Conservation (phyloP, 1,140 invertebrate genomes). For the Colletes gigas region DNA sequence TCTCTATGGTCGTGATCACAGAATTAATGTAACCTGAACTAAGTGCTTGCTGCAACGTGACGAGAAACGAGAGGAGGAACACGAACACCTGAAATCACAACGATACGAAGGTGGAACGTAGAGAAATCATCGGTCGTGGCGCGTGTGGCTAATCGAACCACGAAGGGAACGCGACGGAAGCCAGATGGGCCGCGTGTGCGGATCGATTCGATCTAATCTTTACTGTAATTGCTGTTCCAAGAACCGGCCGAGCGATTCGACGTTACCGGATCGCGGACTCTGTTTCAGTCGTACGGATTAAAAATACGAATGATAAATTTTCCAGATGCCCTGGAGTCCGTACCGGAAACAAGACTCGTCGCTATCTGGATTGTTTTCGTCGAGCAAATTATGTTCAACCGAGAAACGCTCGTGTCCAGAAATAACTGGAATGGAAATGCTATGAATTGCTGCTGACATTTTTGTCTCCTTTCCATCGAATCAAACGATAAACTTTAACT, state of each 20-base stretch:
- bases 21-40: conserved; percentile 96
- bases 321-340: not conserved
- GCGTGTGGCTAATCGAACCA: not conserved
- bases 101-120: not conserved
- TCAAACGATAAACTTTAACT: conserved; percentile 22
- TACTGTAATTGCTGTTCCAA: not conserved
- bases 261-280: not conserved
- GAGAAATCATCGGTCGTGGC: not conserved
- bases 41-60: conserved; percentile 93
- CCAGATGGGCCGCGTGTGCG: not conserved
- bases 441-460: not conserved
- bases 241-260: not conserved
- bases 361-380: not conserved
- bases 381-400: too few relatives aligned
- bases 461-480: not conserved
- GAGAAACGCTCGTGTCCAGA: too few relatives aligned
- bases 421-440: not conserved
- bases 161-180: not conserved
- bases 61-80: conserved; percentile 93
- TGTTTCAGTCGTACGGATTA: not conserved
- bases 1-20: conserved; percentile 98
- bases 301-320: not conserved
- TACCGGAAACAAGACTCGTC: too few relatives aligned
- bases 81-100: conserved; percentile 90
- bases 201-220: not conserved